phyloP scores from a whole-genome alignment of 2,888 invertebrate species.

The Argyresthia goedartella region DNA sequence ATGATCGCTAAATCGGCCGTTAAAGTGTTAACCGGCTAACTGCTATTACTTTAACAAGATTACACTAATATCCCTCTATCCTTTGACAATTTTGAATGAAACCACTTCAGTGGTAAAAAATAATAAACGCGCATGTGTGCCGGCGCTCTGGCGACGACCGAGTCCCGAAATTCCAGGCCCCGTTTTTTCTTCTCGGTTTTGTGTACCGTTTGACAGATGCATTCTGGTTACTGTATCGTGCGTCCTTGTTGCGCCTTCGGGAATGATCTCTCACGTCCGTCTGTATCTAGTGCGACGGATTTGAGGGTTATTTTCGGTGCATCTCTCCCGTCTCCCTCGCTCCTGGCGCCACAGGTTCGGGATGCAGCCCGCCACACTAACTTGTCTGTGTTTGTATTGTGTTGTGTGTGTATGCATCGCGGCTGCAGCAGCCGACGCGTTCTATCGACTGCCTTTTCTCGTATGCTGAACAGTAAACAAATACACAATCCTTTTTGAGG shows the following conservation, averaged over 20 bases:
- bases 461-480: neutral
- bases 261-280: conserved; percentile 48
- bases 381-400: conserved; percentile 6
- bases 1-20: conserved; percentile 35
- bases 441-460: conserved; percentile 25
- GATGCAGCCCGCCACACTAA: conserved; percentile 23
- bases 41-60: conserved; percentile 61
- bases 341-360: conserved; percentile 53
- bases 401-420: conserved; percentile 27
- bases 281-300: conserved; percentile 47
- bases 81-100: conserved; percentile 68
- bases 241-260: conserved; percentile 56
- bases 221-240: conserved; percentile 66
- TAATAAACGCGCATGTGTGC: conserved; percentile 60
- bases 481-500: conserved; percentile 12
- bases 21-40: conserved; percentile 37
- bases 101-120: conserved; percentile 44
- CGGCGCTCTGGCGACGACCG: conserved; percentile 35
- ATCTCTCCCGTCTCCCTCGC: conserved; percentile 52
- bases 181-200: conserved; percentile 35
- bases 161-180: conserved; percentile 65
- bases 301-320: conserved; percentile 61
- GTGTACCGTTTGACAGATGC: conserved; percentile 62
- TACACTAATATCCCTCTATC: conserved; percentile 64
- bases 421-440: conserved; percentile 28